These are phyloP conservation scores for Steinernema scapterisci DNA, from an alignment of 2,888 invertebrate species.

Conservation along the genomic window DNA sequence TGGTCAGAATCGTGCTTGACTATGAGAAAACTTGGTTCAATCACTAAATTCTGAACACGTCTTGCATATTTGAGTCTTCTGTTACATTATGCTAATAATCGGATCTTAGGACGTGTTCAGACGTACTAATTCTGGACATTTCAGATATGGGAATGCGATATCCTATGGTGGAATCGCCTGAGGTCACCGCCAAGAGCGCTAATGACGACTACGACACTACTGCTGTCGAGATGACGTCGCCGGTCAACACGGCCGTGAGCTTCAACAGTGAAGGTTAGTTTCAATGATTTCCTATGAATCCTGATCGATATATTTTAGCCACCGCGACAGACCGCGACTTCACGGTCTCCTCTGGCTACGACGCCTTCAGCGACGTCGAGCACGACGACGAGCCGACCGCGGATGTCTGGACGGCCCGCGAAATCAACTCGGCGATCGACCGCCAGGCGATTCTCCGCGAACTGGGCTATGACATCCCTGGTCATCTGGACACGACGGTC, in stretches of 20 bases:
- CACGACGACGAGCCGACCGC: not conserved
- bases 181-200: too few relatives aligned
- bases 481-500: not conserved
- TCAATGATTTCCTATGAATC: not conserved
- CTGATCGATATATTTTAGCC: not conserved
- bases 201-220: too few relatives aligned
- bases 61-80: too few relatives aligned
- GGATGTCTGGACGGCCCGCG: not conserved
- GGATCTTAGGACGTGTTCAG: too few relatives aligned
- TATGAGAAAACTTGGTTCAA: too few relatives aligned
- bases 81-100: too few relatives aligned
- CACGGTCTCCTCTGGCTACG: not conserved
- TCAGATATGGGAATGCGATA: too few relatives aligned
- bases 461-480: not conserved
- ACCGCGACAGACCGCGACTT: slow-evolving; percentile 10
- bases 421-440: not conserved
- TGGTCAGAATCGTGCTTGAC: too few relatives aligned
- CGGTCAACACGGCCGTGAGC: not conserved
- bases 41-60: too few relatives aligned
- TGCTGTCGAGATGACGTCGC: not conserved
- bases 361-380: not conserved
- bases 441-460: not conserved
- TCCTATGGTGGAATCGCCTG: too few relatives aligned
- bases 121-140: too few relatives aligned
- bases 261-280: not conserved